Evolutionary conservation across 1,140 invertebrate species (phyloP), one percentile per base, ranked within the genome.

Genomic region (Subanguina moxae): DNA sequence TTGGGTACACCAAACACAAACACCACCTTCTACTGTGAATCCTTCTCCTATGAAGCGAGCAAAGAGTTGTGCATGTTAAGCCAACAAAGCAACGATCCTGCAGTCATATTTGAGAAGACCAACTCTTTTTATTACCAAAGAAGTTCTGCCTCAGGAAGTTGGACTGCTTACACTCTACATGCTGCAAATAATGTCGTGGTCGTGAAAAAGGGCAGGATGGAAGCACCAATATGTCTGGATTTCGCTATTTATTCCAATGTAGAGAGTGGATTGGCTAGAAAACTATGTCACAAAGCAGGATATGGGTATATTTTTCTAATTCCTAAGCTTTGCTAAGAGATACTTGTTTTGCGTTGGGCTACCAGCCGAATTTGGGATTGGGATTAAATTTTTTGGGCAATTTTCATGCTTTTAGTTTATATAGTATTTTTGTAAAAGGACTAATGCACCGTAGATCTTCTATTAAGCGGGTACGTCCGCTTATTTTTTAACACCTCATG

Each of bases 1-100:
- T 52, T 52, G n/a, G 17, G 8, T 15, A 52, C n/a, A 38, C 32
- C 32, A 38, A 3, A 58, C 67, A 27, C 32, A 67, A 43, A 70
- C n/a, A 21, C 30, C 8, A 57, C 52, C 11, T 70, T 61, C 27
- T 28, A 57, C 9, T 70, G 68, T 43, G 68, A 70, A 62, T 70
- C 68, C 19, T 70, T 70, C 56, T 69, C 52, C 1, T 70, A 48
- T 30, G 68, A 70, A 30, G 17, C 43, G n/a, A 38, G 15, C 7
- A 67, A 70, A 68, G 57, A 68, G 25, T 28, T 70, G 7, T 70
- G 68, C 28, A 25, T 68, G 15, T 30, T 70, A 11, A 70, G 65
- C 52, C 43, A 56, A 21, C 27, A 21, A 17, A 52, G 66, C 11
- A 45, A 62, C 8, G 69, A 70, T 57, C 68, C 68, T n/a, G 68